Percentiles rank a stretch among this genome's conserved stretches.
phyloP scores from a whole-genome alignment of 2,113 vertebrate genomes.

The Melozone crissalis region DNA sequence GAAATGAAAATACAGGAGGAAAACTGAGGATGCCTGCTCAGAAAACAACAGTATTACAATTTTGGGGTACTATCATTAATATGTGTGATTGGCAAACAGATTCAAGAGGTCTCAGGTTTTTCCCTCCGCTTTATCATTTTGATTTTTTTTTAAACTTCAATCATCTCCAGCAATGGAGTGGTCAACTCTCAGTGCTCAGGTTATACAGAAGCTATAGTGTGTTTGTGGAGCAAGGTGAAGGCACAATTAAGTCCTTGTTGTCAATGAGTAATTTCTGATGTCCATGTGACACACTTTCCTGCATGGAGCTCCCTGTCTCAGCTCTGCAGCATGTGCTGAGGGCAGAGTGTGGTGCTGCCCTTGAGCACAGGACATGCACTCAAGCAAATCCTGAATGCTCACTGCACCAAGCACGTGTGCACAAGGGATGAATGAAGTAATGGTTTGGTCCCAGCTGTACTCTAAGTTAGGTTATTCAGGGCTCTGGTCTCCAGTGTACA shows the following conservation, averaged over 20 bases:
- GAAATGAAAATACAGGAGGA: neutral
- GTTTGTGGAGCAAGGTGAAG: neutral
- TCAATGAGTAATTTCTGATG: neutral
- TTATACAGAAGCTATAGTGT: neutral
- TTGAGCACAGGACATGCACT: neutral
- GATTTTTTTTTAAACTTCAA: no score
- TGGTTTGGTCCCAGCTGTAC: neutral
- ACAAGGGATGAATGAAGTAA: neutral
- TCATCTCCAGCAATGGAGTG: neutral
- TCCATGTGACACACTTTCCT: neutral
- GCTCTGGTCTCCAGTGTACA: neutral
- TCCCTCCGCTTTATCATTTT: neutral
- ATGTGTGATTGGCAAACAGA: neutral
- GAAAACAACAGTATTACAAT: neutral
- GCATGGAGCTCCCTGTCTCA: neutral
- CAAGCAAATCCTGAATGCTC: neutral
- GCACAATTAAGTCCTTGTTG: neutral
- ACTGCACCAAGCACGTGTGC: accelerated
- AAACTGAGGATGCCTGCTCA: neutral
- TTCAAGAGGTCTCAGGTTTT: neutral
- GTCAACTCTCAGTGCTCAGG: neutral
- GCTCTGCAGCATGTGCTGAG: neutral
- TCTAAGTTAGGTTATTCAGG: neutral
- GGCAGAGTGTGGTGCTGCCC: neutral
- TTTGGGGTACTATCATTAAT: neutral